Conservation (phyloP, 2,888 invertebrate species). For the Thelaira solivaga region DNA sequence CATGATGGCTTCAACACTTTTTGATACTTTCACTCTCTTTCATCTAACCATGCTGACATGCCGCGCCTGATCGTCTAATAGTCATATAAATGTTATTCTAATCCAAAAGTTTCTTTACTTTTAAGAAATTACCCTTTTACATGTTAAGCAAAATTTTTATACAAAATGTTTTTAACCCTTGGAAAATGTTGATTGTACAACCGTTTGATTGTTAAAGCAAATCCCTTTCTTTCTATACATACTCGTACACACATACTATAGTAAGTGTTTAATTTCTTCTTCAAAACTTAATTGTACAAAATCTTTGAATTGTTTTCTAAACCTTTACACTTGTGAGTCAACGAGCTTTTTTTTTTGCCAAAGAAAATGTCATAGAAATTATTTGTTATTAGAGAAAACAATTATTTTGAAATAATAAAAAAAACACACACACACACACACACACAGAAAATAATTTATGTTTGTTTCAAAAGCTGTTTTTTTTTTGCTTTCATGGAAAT, state of each 20-base stretch:
- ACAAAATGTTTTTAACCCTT: constrained; percentile 36
- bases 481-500: constrained; percentile 10
- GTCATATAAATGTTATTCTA: too few species aligned
- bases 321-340: constrained; percentile 1
- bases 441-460: constrained; percentile 46
- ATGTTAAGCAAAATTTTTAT: background rate
- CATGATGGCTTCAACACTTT: too few species aligned
- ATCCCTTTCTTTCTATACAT: constrained; percentile 32
- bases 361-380: constrained; percentile 55
- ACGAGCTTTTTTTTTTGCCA: background rate
- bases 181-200: constrained; percentile 29
- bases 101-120: background rate
- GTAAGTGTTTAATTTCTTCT: constrained; percentile 63
- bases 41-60: too few species aligned
- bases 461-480: constrained; percentile 47
- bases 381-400: constrained; percentile 57
- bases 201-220: constrained; percentile 49
- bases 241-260: too few species aligned
- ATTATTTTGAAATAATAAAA: constrained; percentile 51
- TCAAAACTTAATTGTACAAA: constrained; percentile 57
- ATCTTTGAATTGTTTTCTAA: constrained; percentile 55
- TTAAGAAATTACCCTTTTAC: background rate
- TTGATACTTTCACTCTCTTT: too few species aligned
- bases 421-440: background rate
- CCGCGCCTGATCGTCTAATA: too few species aligned